phyloP scores from a whole-genome alignment of 1,140 invertebrate genomes.

The Coptotermes formosanus region DNA sequence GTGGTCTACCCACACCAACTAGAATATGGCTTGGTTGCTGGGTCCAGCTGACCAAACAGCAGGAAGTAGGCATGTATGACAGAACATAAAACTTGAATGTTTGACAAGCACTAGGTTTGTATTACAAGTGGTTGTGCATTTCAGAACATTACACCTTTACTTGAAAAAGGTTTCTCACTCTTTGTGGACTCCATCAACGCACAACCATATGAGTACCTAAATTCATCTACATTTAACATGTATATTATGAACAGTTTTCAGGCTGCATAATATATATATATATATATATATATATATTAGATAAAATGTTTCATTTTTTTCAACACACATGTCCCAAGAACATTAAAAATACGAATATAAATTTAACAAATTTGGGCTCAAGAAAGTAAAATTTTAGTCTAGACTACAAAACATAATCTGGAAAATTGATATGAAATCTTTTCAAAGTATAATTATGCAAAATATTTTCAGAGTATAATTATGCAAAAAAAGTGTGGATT shows the following conservation, averaged over 20 bases:
- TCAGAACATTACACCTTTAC: neutral
- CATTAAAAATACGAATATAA: neutral
- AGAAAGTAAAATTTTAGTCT: neutral
- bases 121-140: neutral
- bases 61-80: neutral
- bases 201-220: conserved; percentile 2
- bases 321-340: neutral
- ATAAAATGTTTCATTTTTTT: neutral
- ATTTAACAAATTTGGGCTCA: neutral
- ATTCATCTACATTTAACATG: neutral
- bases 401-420: neutral
- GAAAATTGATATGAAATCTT: neutral
- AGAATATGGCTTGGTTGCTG: neutral
- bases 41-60: neutral
- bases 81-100: neutral
- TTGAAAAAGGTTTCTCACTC: neutral
- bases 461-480: no score
- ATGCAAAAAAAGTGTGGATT: no score
- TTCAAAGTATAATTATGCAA: no score
- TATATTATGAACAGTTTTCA: neutral
- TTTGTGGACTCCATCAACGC: neutral
- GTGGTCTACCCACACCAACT: neutral
- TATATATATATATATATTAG: neutral
- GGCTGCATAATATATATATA: neutral
- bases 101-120: neutral